Evolutionary conservation across 2,113 vertebrate genomes (phyloP).

Genomic region (Elephantulus edwardii): DNA sequence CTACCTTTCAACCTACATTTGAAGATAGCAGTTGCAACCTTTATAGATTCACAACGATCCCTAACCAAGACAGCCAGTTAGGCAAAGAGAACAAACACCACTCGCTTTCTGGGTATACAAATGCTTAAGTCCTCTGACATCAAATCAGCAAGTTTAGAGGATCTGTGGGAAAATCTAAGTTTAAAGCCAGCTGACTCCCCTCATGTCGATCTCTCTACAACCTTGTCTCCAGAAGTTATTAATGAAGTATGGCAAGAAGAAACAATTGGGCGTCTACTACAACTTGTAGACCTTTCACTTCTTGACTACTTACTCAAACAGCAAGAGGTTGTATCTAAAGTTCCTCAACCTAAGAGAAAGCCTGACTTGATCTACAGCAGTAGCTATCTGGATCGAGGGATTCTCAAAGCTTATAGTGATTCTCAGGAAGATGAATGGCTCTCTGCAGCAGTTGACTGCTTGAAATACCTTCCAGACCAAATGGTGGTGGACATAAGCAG

Average conservation of each 20-base stretch:
- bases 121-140: constrained; percentile 81
- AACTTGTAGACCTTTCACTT: constrained; percentile 94
- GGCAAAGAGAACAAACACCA: constrained; percentile 82
- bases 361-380: constrained; percentile 87
- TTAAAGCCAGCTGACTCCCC: constrained; percentile 87
- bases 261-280: constrained; percentile 91
- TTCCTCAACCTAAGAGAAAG: constrained; percentile 83
- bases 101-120: constrained; percentile 84
- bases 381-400: constrained; percentile 93
- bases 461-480: constrained; percentile 90
- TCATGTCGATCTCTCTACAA: constrained; percentile 85
- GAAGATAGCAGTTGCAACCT: constrained; percentile 96
- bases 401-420: constrained; percentile 96
- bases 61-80: constrained; percentile 76
- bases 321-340: constrained; percentile 77
- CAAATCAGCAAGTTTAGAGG: constrained; percentile 89
- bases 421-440: constrained; percentile 93
- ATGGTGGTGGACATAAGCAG: constrained; percentile 90
- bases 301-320: constrained; percentile 91
- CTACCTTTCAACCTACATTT: constrained; percentile 89
- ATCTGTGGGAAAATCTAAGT: constrained; percentile 92
- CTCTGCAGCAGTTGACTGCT: constrained; percentile 88
- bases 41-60: constrained; percentile 90
- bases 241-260: constrained; percentile 96
- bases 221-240: constrained; percentile 92